Evolutionary conservation across 1,140 invertebrate species (phyloP).

Genomic region (Drosophila eugracilis): DNA sequence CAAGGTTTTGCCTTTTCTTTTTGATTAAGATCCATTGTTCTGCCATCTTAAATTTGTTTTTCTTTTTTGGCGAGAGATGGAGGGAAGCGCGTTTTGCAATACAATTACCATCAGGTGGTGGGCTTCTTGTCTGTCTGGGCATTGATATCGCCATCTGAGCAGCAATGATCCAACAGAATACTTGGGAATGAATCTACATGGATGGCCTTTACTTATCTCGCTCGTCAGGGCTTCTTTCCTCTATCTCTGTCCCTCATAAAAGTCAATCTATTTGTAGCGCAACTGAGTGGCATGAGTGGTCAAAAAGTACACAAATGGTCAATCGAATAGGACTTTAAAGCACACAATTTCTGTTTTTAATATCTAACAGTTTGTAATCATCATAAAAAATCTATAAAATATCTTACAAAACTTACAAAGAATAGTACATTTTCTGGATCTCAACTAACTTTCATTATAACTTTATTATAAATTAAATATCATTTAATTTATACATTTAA

Average conservation of each 20-base stretch:
- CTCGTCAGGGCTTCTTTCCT: not conserved
- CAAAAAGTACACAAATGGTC: conserved; percentile 37
- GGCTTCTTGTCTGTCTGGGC: conserved; percentile 6
- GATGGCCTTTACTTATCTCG: conserved; percentile 2
- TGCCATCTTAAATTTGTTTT: not conserved
- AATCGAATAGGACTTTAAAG: not conserved
- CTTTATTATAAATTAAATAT: too few relatives aligned
- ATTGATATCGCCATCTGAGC: conserved; percentile 31
- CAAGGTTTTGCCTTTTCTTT: conserved; percentile 6
- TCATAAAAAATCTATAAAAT: not conserved
- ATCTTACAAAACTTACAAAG: too few relatives aligned
- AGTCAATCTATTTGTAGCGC: conserved; percentile 57
- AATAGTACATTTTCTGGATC: too few relatives aligned
- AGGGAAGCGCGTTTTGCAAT: not conserved
- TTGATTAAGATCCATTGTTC: conserved; percentile 30
- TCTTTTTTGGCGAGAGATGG: not conserved
- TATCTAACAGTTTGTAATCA: too few relatives aligned
- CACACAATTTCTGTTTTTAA: too few relatives aligned
- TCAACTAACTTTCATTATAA: too few relatives aligned
- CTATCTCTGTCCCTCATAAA: conserved; percentile 25
- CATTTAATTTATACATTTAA: too few relatives aligned
- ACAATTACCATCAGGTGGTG: conserved; percentile 13
- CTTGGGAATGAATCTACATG: conserved; percentile 20
- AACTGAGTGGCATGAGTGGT: conserved; percentile 51
- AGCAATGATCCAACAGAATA: conserved; percentile 33